Evolutionary conservation across 2,888 invertebrate species (phyloP).

Genomic region (Gasteruption jaculator): DNA sequence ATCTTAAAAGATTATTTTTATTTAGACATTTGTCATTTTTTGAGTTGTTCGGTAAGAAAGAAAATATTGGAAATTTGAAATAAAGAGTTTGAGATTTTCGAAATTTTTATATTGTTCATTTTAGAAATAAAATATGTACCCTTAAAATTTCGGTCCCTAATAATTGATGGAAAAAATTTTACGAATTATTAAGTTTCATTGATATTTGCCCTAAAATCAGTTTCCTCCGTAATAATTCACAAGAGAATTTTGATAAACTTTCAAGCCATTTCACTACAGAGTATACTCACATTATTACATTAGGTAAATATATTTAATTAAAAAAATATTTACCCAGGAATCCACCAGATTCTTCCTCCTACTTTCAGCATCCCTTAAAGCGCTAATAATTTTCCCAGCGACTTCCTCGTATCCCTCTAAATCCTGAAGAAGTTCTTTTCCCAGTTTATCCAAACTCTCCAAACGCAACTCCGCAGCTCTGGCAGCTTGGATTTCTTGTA

Average conservation of each 20-base stretch:
- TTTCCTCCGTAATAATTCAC: too few relatives aligned
- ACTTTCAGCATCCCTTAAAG: slow-evolving; percentile 35
- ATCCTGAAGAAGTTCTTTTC: slow-evolving; percentile 39
- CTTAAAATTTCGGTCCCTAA: too few relatives aligned
- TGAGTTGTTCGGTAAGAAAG: too few relatives aligned
- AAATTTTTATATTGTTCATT: too few relatives aligned
- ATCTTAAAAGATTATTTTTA: not conserved
- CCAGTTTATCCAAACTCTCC: slow-evolving; percentile 40
- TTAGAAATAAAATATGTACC: too few relatives aligned
- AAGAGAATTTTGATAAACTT: too few relatives aligned
- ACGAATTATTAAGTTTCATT: too few relatives aligned
- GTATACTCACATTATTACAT: too few relatives aligned
- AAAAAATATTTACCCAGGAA: slow-evolving; percentile 38
- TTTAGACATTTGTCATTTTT: too few relatives aligned
- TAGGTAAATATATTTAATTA: slow-evolving; percentile 2
- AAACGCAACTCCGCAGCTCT: slow-evolving; percentile 40
- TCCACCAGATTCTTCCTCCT: slow-evolving; percentile 39
- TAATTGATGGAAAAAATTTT: not conserved
- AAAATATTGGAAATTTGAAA: too few relatives aligned
- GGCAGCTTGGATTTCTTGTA: slow-evolving; percentile 43
- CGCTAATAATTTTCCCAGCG: slow-evolving; percentile 30
- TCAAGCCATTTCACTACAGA: too few relatives aligned
- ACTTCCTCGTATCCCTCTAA: slow-evolving; percentile 41
- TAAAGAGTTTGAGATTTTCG: too few relatives aligned
- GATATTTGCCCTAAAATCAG: slow-evolving; percentile 1